Percentiles rank a stretch among this genome's conserved stretches.
These are phyloP conservation scores for Agrotis exclamationis DNA, from an alignment of 2,888 invertebrate genomes.

Conservation along the genomic window DNA sequence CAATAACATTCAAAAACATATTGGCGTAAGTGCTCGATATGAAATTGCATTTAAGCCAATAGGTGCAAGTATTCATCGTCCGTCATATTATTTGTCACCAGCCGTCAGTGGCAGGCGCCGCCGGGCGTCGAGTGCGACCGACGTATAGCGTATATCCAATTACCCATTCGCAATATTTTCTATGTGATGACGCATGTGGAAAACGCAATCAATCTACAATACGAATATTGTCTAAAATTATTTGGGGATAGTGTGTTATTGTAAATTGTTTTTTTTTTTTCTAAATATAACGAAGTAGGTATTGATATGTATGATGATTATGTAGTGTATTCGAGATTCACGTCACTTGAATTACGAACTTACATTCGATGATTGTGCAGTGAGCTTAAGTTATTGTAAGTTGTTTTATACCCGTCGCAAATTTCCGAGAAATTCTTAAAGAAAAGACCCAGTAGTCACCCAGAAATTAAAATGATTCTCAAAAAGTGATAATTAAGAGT, in stretches of 20 bases:
- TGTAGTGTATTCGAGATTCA: neutral
- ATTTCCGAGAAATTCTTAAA: neutral
- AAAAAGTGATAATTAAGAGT: neutral
- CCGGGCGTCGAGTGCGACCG: slow-evolving; percentile 82
- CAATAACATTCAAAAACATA: slow-evolving; percentile 63
- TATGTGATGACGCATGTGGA: slow-evolving; percentile 83
- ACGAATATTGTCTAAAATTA: slow-evolving; percentile 68
- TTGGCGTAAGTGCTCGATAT: slow-evolving; percentile 70
- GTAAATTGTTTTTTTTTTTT: slow-evolving; percentile 9
- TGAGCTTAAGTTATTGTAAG: too few relatives aligned
- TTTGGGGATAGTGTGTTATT: slow-evolving; percentile 44
- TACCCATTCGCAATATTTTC: slow-evolving; percentile 90
- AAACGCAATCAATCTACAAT: slow-evolving; percentile 86
- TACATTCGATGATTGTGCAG: too few relatives aligned
- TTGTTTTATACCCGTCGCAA: too few relatives aligned
- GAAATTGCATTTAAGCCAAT: slow-evolving; percentile 81
- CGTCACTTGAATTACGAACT: too few relatives aligned
- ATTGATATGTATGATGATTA: neutral
- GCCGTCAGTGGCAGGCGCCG: slow-evolving; percentile 84
- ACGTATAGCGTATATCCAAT: slow-evolving; percentile 86
- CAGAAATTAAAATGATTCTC: neutral
- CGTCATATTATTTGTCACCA: slow-evolving; percentile 89
- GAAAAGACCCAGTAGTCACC: too few relatives aligned
- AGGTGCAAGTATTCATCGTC: slow-evolving; percentile 79
- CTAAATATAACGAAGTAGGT: neutral